phyloP scores from a whole-genome alignment of 1,140 invertebrate genomes.

The Atta cephalotes region DNA sequence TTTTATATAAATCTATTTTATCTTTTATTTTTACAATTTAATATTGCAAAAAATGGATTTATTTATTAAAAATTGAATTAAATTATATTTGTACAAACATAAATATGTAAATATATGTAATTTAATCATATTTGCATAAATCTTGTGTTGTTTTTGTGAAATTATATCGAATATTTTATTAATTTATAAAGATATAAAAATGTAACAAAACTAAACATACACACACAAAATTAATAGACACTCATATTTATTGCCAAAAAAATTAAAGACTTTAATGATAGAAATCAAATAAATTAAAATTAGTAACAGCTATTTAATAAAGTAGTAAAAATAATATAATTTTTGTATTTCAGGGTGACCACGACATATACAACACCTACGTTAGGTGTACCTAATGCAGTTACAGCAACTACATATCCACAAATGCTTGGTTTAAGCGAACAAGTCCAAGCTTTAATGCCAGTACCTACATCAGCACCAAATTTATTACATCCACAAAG shows the following conservation, averaged over 20 bases:
- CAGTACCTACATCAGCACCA: slow-evolving; percentile 80
- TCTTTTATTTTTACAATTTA: not conserved
- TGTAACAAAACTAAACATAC: not conserved
- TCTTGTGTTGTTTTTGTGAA: slow-evolving; percentile 26
- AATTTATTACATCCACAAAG: slow-evolving; percentile 83
- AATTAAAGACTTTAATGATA: slow-evolving; percentile 14
- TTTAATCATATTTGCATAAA: slow-evolving; percentile 22
- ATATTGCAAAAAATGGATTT: slow-evolving; percentile 37
- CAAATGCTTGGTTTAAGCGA: slow-evolving; percentile 85
- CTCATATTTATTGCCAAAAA: slow-evolving; percentile 13
- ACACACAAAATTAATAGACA: not conserved
- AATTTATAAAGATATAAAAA: slow-evolving; percentile 12
- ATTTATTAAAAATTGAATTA: slow-evolving; percentile 41
- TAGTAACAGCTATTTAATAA: not conserved
- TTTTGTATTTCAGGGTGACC: slow-evolving; percentile 84
- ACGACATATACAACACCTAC: slow-evolving; percentile 84
- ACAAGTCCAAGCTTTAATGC: slow-evolving; percentile 84
- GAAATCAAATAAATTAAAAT: not conserved
- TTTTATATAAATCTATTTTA: slow-evolving; percentile 26
- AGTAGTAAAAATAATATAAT: not conserved
- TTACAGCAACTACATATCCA: slow-evolving; percentile 83
- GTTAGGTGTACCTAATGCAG: slow-evolving; percentile 83
- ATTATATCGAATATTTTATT: slow-evolving; percentile 23
- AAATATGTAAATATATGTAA: slow-evolving; percentile 48
- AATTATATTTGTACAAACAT: slow-evolving; percentile 32